These are phyloP conservation scores for Myotis myotis DNA, from an alignment of 2,797 vertebrate genomes.

Conservation along the genomic window DNA sequence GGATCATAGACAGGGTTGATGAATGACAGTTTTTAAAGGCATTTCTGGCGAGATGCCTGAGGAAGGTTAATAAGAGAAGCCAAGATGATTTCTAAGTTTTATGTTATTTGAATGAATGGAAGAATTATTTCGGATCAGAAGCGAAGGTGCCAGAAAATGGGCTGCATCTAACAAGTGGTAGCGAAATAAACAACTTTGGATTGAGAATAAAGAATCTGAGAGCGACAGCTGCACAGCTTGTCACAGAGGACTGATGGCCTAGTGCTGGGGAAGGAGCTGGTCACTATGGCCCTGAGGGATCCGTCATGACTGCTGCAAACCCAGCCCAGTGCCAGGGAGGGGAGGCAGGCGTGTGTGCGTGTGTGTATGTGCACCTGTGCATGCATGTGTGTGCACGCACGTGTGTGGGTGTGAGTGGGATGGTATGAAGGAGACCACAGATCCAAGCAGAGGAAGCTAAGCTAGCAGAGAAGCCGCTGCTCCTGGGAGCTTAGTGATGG, in stretches of 20 bases:
- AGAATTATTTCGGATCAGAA: background rate
- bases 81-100: background rate
- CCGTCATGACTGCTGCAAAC: background rate
- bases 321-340: background rate
- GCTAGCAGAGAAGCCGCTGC: background rate
- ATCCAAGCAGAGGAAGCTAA: background rate
- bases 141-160: background rate
- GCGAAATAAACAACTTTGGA: background rate
- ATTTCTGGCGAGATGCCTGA: background rate
- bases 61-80: background rate
- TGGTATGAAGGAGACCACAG: background rate
- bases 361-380: rapidly evolving
- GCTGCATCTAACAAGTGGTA: background rate
- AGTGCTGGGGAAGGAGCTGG: rapidly evolving
- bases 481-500: rapidly evolving
- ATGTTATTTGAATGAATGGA: background rate
- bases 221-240: background rate
- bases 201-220: background rate
- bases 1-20: background rate
- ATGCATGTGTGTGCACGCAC: background rate
- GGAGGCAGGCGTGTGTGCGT: rapidly evolving
- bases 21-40: background rate
- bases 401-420: background rate
- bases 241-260: background rate
- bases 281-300: too few relatives aligned